Conservation (phyloP, 2,797 vertebrate genomes). For the Mormyrus hasselquistii region DNA sequence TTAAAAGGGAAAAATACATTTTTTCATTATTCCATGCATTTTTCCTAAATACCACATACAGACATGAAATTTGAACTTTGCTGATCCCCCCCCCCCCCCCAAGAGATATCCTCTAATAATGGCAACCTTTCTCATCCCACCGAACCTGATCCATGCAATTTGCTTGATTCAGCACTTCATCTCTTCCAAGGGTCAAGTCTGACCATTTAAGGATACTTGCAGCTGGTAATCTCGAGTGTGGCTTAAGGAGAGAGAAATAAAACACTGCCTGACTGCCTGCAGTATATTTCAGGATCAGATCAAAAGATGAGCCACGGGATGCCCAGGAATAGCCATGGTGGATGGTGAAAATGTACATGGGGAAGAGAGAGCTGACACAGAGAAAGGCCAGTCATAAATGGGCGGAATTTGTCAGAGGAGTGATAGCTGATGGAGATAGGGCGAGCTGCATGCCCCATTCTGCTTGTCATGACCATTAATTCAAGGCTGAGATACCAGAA, state of each 20-base stretch:
- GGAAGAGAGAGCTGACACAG: neutral
- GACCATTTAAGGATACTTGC: neutral
- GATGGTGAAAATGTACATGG: neutral
- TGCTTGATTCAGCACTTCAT: neutral
- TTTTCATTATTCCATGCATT: neutral
- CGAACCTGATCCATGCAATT: neutral
- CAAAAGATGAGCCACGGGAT: neutral
- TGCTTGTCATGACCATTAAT: neutral
- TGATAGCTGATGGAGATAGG: neutral
- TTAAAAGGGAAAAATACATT: neutral
- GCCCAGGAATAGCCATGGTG: neutral
- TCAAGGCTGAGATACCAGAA: neutral
- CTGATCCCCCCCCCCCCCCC: no score
- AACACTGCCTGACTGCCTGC: neutral
- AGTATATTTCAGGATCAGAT: conserved; percentile 3
- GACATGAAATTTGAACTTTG: neutral
- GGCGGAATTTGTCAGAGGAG: neutral
- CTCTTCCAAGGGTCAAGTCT: neutral
- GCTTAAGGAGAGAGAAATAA: neutral
- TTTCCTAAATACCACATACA: neutral
- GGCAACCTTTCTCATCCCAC: neutral
- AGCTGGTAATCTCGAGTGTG: neutral
- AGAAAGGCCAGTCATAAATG: neutral
- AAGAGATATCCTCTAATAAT: neutral
- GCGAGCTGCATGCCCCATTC: neutral